Evolutionary conservation across 2,888 invertebrate species (phyloP).

Genomic region (Bembecia ichneumoniformis): DNA sequence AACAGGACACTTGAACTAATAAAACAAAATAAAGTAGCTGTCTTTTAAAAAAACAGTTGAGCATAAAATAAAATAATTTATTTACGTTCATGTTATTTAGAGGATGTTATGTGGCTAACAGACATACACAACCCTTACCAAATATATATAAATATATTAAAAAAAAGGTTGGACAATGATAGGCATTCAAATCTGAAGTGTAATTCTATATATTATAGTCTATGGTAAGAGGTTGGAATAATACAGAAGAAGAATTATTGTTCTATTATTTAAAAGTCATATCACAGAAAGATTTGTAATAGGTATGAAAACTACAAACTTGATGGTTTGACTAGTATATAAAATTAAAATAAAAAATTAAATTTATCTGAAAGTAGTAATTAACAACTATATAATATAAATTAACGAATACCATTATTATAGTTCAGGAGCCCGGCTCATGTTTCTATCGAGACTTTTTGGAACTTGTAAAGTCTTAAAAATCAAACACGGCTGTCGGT

Average conservation of each 20-base stretch:
- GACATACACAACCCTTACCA: constrained; percentile 15
- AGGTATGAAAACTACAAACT: constrained; percentile 34
- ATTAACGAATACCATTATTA: no score
- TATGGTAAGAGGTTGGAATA: background rate
- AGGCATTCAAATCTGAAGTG: no score
- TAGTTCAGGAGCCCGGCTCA: no score
- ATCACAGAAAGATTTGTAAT: constrained; percentile 58
- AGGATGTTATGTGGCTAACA: constrained; percentile 62
- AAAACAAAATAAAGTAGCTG: constrained; percentile 11
- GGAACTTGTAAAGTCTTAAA: no score
- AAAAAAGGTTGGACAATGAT: no score
- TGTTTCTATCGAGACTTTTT: no score
- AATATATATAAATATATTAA: no score
- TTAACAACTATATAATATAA: no score
- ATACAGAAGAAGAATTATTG: constrained; percentile 32
- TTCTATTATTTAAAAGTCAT: constrained; percentile 47
- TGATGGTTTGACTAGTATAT: constrained; percentile 59
- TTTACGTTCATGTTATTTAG: constrained; percentile 22
- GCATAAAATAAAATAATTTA: constrained; percentile 16
- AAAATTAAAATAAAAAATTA: constrained; percentile 17
- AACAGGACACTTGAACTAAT: constrained; percentile 12
- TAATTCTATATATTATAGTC: no score
- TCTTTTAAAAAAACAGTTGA: constrained; percentile 20
- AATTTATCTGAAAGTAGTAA: background rate
- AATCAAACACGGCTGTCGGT: no score